Evolutionary conservation across 2,113 vertebrate genomes (phyloP), one percentile per base, ranked within the genome.

Genomic region (Istiophorus platypterus): DNA sequence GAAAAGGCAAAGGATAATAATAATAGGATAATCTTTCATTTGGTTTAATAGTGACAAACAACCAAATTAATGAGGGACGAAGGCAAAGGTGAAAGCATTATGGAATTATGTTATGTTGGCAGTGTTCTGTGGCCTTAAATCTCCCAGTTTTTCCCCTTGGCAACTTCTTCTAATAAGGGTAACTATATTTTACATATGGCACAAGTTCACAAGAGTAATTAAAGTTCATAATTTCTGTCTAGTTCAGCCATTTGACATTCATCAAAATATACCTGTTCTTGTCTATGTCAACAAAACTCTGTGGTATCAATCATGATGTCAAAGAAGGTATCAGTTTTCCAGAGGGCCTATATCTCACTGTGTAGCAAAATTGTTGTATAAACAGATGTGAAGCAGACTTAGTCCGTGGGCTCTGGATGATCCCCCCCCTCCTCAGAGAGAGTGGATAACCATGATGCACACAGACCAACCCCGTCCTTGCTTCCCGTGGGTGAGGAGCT

Each of bases 381-480:
- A 63, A 69, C 81, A 81, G 81, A 76, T 82, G 83, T 80, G 29
- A 68, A 71, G 73, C 78, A 64, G 57, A 76, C 57, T 26, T n/a
- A 58, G 26, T 76, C 56, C 34, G 1, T 57, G 67, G 62, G 81
- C 81, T 86, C 51, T 17, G 45, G 72, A 81, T 62, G 41, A 70
- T 58, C 37, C 13, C 27, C 13, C 27, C 66, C 37, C 68, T 67
- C 64, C 51, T 41, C 5, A 42, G 72, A 76, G 34, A 37, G 39
- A 56, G 24, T 14, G 49, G 66, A 58, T 80, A 77, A 88, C 82
- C 65, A 72, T 34, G 6, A 89, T 80, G 72, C 79, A 80, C 72
- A n/a, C 76, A 58, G 69, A 78, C 72, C 61, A 26, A 39, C 64
- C 65, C 72, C 31, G 61, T 73, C 82, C 81, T 87, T 68, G 79